A percentile compares a stretch with the other conserved stretches of the same genome.
phyloP scores from a whole-genome alignment of 2,113 vertebrate species.

The Sapajus apella region DNA sequence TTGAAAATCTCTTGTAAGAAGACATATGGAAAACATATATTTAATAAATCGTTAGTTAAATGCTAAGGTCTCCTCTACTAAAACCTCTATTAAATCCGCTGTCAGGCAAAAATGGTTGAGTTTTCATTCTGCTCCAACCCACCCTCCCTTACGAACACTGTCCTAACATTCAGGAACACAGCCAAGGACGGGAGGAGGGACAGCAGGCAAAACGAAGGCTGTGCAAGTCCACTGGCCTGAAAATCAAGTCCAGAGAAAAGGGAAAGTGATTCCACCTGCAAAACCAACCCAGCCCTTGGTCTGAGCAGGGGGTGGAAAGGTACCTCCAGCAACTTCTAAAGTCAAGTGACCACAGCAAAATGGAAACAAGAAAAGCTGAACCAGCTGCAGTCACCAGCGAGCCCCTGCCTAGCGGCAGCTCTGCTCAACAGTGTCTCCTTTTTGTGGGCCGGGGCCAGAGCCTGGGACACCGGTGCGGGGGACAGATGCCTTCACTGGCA shows the following conservation, averaged over 20 bases:
- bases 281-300: background rate
- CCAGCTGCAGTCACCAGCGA: background rate
- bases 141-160: background rate
- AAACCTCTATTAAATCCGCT: background rate
- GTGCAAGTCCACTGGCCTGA: background rate
- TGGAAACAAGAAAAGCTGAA: background rate
- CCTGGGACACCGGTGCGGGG: background rate
- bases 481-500: background rate
- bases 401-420: accelerated
- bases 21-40: background rate
- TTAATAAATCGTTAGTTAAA: background rate
- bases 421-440: background rate
- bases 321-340: background rate
- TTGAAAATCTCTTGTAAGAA: slow-evolving; percentile 20
- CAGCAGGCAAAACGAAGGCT: too few relatives aligned
- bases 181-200: background rate
- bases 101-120: background rate
- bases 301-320: background rate
- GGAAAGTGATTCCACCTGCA: background rate
- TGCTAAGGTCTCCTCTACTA: background rate
- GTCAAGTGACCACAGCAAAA: background rate
- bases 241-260: background rate
- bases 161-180: background rate
- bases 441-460: background rate
- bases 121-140: background rate